Evolutionary conservation across 92 coral and sea anemone genomes (phyloP).

Genomic region (Porites divaricata): DNA sequence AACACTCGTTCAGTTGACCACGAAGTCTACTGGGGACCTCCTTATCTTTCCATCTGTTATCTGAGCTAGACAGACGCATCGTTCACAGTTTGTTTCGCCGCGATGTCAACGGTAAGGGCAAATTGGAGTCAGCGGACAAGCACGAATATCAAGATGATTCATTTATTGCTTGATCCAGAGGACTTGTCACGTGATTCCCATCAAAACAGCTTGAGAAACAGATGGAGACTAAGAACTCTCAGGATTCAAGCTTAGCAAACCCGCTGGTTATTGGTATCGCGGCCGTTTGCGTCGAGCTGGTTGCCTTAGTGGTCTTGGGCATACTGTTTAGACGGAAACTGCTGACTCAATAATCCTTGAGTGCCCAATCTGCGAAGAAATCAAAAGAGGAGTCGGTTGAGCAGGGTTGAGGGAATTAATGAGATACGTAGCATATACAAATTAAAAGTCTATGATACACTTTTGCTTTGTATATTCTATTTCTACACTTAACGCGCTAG

Average conservation of each 20-base stretch:
- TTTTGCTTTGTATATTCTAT: background rate
- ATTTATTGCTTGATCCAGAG: conserved; percentile 60
- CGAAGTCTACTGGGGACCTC: background rate
- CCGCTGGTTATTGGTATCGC: conserved; percentile 94
- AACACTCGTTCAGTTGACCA: conserved; percentile 20
- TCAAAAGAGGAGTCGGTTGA: conserved; percentile 26
- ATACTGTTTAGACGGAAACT: conserved; percentile 85
- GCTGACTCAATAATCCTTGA: conserved; percentile 33
- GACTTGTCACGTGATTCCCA: conserved; percentile 16
- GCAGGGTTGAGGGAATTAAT: background rate
- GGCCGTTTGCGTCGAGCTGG: conserved; percentile 72
- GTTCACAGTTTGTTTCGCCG: conserved; percentile 45
- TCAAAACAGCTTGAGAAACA: conserved; percentile 16
- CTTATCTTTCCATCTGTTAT: conserved; percentile 14
- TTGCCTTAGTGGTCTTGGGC: conserved; percentile 79
- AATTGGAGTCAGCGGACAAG: conserved; percentile 69
- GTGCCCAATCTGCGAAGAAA: conserved; percentile 16
- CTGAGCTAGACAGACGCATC: conserved; percentile 17
- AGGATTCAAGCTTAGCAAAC: conserved; percentile 72
- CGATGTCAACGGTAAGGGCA: conserved; percentile 23
- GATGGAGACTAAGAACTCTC: conserved; percentile 7
- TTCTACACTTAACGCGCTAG: no score
- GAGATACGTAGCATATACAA: background rate
- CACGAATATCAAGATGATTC: conserved; percentile 82
- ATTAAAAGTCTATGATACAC: background rate